Percentiles rank a stretch among this genome's conserved stretches.
phyloP scores from a whole-genome alignment of 2,888 invertebrate species.

The Pimpla rufipes region DNA sequence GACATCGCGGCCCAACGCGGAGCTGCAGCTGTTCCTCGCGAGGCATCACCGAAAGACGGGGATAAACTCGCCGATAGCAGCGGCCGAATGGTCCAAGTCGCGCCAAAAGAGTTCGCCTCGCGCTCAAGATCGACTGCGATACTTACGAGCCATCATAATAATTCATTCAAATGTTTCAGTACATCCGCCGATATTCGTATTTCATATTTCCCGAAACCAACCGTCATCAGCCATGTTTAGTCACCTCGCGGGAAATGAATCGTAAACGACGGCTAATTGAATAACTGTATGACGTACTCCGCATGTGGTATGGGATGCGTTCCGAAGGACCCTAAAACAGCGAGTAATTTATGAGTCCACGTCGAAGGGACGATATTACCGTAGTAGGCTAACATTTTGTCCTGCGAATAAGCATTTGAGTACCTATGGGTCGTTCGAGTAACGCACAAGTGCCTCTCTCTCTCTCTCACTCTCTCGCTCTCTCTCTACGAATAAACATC shows the following conservation, averaged over 20 bases:
- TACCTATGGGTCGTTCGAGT: conserved; percentile 32
- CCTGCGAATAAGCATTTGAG: conserved; percentile 48
- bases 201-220: conserved; percentile 4
- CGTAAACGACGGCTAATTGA: conserved; percentile 10
- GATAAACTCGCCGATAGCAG: conserved; percentile 57
- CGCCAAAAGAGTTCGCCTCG: conserved; percentile 26
- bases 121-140: conserved; percentile 52
- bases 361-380: conserved; percentile 30
- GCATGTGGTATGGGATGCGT: background rate
- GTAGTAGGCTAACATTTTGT: conserved; percentile 48
- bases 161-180: conserved; percentile 55
- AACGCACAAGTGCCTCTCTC: conserved; percentile 28
- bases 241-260: background rate
- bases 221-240: background rate
- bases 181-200: conserved; percentile 9
- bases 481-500: no score
- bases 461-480: conserved; percentile 10
- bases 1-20: conserved; percentile 54
- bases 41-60: conserved; percentile 46
- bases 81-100: conserved; percentile 26
- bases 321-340: background rate
- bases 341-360: conserved; percentile 32
- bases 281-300: conserved; percentile 1
- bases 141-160: conserved; percentile 48
- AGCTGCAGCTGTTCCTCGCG: conserved; percentile 62